phyloP scores from a whole-genome alignment of 2,888 invertebrate species.

The Acanthosepion esculentum region DNA sequence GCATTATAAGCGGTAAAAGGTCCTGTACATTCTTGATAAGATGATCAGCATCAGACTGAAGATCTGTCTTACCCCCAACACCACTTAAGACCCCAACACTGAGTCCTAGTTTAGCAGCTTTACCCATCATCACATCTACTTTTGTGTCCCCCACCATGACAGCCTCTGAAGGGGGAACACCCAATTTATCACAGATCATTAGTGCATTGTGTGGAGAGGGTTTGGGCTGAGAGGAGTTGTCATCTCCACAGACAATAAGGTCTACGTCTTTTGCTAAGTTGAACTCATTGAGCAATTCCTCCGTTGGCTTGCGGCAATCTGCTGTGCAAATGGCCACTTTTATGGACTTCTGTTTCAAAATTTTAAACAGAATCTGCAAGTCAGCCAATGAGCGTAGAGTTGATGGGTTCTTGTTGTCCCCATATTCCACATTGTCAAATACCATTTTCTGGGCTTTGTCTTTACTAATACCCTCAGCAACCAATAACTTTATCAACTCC shows the following conservation, averaged over 20 bases:
- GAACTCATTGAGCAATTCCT: constrained; percentile 59
- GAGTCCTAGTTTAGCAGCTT: constrained; percentile 74
- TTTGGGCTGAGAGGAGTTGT: constrained; percentile 74
- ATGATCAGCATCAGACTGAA: constrained; percentile 66
- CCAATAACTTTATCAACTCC: constrained; percentile 56
- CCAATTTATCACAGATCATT: constrained; percentile 68
- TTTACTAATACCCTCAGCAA: constrained; percentile 54
- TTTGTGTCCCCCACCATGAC: constrained; percentile 76
- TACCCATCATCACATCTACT: constrained; percentile 76
- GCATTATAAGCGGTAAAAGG: constrained; percentile 68
- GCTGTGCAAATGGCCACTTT: constrained; percentile 76
- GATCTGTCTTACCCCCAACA: constrained; percentile 64
- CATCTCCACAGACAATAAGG: constrained; percentile 76
- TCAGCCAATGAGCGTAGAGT: constrained; percentile 73
- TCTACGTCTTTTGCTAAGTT: constrained; percentile 70
- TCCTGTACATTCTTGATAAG: constrained; percentile 70
- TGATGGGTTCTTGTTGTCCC: constrained; percentile 65
- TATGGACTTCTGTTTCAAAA: constrained; percentile 72
- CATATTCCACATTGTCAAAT: constrained; percentile 67
- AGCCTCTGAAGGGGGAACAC: constrained; percentile 66
- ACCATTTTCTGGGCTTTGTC: constrained; percentile 64
- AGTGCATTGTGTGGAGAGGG: constrained; percentile 75
- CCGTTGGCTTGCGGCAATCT: constrained; percentile 71
- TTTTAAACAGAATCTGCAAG: constrained; percentile 72
- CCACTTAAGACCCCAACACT: constrained; percentile 76